phyloP scores from a whole-genome alignment of 2,888 invertebrate genomes.

The Lasioglossum marginatum region DNA sequence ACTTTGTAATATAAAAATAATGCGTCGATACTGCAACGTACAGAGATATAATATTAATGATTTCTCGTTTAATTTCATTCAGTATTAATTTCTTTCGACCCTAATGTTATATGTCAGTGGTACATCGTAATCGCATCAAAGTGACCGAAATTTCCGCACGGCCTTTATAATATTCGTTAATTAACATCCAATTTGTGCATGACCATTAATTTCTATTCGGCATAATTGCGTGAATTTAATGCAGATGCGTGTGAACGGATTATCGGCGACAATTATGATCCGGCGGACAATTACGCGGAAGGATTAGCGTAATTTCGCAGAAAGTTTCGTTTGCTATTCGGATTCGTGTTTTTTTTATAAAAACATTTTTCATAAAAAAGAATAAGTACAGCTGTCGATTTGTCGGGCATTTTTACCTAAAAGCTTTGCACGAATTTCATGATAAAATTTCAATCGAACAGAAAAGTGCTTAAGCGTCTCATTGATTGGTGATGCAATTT shows the following conservation, averaged over 20 bases:
- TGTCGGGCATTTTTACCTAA: background rate
- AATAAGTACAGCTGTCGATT: too few species aligned
- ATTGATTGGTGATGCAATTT: background rate
- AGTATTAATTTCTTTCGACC: background rate
- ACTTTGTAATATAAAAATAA: background rate
- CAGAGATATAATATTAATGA: background rate
- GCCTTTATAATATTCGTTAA: conserved; percentile 51
- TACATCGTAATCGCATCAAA: conserved; percentile 17
- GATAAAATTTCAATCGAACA: background rate
- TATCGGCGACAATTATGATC: conserved; percentile 31
- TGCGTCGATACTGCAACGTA: background rate
- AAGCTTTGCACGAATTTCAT: background rate
- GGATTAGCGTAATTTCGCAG: background rate
- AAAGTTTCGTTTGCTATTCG: background rate
- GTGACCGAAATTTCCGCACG: conserved; percentile 28
- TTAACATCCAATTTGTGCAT: conserved; percentile 28
- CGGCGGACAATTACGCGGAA: conserved; percentile 13
- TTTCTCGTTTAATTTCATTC: background rate
- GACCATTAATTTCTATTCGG: conserved; percentile 17
- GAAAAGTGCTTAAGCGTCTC: background rate
- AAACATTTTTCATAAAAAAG: too few species aligned
- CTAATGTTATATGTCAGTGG: background rate
- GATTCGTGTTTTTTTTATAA: background rate
- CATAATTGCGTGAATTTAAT: conserved; percentile 41
- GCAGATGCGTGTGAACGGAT: conserved; percentile 29